Evolutionary conservation across 2,113 vertebrate species (phyloP), one percentile per base, ranked within the genome.

Genomic region (Chlamydotis undulata): DNA sequence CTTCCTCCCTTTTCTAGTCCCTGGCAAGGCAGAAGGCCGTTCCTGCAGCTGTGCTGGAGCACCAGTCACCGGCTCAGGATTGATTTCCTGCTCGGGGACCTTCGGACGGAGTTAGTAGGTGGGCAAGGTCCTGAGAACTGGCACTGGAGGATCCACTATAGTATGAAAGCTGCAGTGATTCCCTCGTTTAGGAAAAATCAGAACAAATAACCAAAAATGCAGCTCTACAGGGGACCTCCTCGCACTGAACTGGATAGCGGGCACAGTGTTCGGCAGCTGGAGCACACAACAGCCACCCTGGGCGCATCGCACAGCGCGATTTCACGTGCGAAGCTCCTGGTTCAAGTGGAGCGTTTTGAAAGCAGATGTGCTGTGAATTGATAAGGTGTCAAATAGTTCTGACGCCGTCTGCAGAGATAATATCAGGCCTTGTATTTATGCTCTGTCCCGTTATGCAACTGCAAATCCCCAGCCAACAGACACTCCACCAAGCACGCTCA

Each of bases 191-290:
- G 45, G 49, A 53, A 47, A 55, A 19, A 24, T 57, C 49, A 61
- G 67, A 77, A 45, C 18, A 76, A 90, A 79, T 5, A 64, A 69
- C 35, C 35, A 56, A 28, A 77, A 49, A 1, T 0, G 0, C 57
- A 81, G 33, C 4, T 5, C 50, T 49, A 1, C 16, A 2, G 5
- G 39, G 65, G 33, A 57, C 49, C 3, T 3, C 17, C 56, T 71
- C 11, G 2, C 50, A 14, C 43, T 8, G 71, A 49, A 52, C 37
- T 15, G 83, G 63, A 7, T 10, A n/a, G 43, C 49, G 43, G 55
- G 31, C 45, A 21, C 5, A 2, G 43, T 4, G 3, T 21, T 35
- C 0, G 1, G 24, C 0, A 5, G 16, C 55, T 73, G 47, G 14
- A 39, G 55, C 0, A 2, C 5, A 12, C 5, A 80, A 59, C 7